A percentile compares a stretch with the other conserved stretches of the same genome.
phyloP scores from a whole-genome alignment of 2,888 invertebrate species.

The Trissoscelio sp. region DNA sequence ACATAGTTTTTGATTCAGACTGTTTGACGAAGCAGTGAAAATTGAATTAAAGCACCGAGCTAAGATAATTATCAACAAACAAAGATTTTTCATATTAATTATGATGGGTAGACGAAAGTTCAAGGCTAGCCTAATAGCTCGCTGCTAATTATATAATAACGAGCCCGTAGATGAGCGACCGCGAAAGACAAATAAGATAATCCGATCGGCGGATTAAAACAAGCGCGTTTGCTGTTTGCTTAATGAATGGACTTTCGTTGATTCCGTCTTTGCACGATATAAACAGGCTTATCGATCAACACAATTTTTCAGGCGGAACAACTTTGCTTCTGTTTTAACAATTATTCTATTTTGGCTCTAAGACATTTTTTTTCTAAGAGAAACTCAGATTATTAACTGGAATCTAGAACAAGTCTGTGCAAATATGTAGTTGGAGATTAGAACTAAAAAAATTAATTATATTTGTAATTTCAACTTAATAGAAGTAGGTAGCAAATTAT shows the following conservation, averaged over 20 bases:
- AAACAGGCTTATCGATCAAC: constrained; percentile 29
- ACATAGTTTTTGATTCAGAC: too few species aligned
- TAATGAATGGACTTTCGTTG: constrained; percentile 7
- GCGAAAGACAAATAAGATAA: constrained; percentile 22
- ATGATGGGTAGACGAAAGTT: constrained; percentile 38
- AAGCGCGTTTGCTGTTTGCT: neutral
- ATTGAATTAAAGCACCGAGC: constrained; percentile 12
- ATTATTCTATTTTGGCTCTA: too few species aligned
- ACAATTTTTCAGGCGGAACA: constrained; percentile 7
- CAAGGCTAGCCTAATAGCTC: constrained; percentile 31
- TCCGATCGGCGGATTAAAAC: constrained; percentile 13
- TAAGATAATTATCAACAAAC: constrained; percentile 28
- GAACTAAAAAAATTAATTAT: too few species aligned
- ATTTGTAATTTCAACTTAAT: too few species aligned
- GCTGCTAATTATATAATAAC: constrained; percentile 25
- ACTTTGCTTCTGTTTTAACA: neutral
- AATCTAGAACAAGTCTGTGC: too few species aligned
- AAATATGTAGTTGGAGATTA: too few species aligned
- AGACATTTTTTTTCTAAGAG: too few species aligned
- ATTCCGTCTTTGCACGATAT: constrained; percentile 9
- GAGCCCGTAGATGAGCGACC: constrained; percentile 17
- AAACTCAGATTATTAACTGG: too few species aligned
- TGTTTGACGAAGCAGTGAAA: too few species aligned
- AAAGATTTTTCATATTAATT: constrained; percentile 28
- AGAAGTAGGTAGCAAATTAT: too few species aligned